Percentiles rank a stretch among this genome's conserved stretches.
phyloP scores from a whole-genome alignment of 2,888 invertebrate species.

The Heliconius sara region DNA sequence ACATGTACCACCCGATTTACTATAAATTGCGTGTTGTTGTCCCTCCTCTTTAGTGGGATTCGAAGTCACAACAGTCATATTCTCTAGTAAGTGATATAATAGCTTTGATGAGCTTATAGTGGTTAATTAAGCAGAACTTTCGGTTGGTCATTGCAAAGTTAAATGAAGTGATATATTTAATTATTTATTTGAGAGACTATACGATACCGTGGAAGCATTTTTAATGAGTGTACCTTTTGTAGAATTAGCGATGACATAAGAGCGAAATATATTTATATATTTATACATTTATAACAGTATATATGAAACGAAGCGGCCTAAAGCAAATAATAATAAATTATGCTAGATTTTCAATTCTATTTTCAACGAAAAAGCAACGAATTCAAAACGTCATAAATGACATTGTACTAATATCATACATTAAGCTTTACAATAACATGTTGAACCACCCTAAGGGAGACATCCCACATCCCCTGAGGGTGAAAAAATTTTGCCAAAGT shows the following conservation, averaged over 20 bases:
- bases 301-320: too few relatives aligned
- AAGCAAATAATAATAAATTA: too few relatives aligned
- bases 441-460: constrained; percentile 4
- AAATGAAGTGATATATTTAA: constrained; percentile 14
- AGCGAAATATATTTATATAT: background rate
- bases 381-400: constrained; percentile 1
- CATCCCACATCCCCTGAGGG: background rate
- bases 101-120: background rate
- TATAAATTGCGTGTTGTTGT: background rate
- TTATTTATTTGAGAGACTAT: constrained; percentile 8
- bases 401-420: constrained; percentile 12
- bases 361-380: background rate
- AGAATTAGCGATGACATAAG: too few relatives aligned
- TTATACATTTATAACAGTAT: background rate
- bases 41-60: background rate
- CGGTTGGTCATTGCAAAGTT: constrained; percentile 6
- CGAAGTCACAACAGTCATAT: background rate
- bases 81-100: background rate
- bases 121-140: background rate
- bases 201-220: constrained; percentile 4
- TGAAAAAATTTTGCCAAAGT: constrained; percentile 11
- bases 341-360: too few relatives aligned
- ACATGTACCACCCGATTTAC: background rate
- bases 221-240: constrained; percentile 4
- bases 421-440: constrained; percentile 18